phyloP scores from a whole-genome alignment of 1,140 invertebrate genomes.

The Heterodera carotae region DNA sequence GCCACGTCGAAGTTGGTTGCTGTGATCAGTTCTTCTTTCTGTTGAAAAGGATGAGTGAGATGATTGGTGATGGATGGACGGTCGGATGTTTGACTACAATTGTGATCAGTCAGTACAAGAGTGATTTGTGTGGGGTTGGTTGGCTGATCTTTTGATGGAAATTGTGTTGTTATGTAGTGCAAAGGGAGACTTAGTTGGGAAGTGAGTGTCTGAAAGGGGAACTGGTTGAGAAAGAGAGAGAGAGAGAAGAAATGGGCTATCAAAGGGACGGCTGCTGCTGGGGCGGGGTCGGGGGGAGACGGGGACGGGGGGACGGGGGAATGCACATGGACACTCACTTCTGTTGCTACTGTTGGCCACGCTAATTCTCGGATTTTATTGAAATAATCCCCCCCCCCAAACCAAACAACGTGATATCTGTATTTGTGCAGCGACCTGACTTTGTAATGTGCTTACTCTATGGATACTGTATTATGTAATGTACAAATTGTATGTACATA shows the following conservation, averaged over 20 bases:
- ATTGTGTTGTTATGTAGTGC: not conserved
- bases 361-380: not conserved
- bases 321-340: not conserved
- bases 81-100: not conserved
- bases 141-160: not conserved
- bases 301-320: no score
- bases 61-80: not conserved
- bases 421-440: no score
- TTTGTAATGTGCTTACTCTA: no score
- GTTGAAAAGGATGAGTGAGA: slow-evolving; percentile 3
- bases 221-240: not conserved
- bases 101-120: no score
- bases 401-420: no score
- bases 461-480: no score
- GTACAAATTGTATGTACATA: no score
- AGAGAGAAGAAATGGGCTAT: not conserved
- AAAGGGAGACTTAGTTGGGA: not conserved
- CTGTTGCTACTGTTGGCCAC: not conserved
- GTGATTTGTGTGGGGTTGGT: no score
- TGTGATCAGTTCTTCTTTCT: not conserved
- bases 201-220: not conserved
- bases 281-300: no score
- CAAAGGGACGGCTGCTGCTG: not conserved
- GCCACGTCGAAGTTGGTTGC: not conserved
- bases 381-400: no score